These are phyloP conservation scores for Varanus salvator DNA, from an alignment of 2,113 vertebrate genomes.

Conservation along the genomic window DNA sequence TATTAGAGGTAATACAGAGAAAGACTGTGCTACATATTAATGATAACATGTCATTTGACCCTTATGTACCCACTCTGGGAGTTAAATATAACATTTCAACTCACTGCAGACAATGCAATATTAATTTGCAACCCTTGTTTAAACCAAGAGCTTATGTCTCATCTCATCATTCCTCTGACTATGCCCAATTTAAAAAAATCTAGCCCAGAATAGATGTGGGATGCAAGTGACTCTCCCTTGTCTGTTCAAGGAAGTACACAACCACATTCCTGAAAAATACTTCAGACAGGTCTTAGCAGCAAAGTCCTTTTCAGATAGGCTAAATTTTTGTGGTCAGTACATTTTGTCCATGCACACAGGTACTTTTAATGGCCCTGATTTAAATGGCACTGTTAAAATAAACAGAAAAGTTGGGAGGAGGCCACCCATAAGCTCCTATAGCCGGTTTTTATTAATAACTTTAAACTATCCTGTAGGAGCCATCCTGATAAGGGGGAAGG, in stretches of 20 bases:
- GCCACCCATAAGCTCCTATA: constrained; percentile 32
- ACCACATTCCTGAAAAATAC: constrained; percentile 11
- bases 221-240: neutral
- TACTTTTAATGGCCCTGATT: constrained; percentile 35
- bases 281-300: neutral
- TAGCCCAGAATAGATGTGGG: neutral
- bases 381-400: constrained; percentile 35
- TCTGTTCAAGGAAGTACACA: neutral
- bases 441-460: constrained; percentile 37
- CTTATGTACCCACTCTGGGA: too few relatives aligned
- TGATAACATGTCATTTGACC: too few relatives aligned
- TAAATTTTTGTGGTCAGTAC: neutral
- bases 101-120: too few relatives aligned
- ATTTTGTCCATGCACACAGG: constrained; percentile 8
- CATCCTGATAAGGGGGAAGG: neutral
- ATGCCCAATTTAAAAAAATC: neutral
- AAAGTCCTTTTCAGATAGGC: neutral
- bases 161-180: neutral
- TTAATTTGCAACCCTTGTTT: too few relatives aligned
- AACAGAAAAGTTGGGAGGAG: constrained; percentile 6
- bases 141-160: neutral
- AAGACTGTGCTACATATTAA: too few relatives aligned
- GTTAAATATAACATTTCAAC: too few relatives aligned
- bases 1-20: neutral
- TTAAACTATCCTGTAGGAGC: neutral